Evolutionary conservation across 1,140 invertebrate genomes (phyloP).

Genomic region (Drosophila ficusphila): DNA sequence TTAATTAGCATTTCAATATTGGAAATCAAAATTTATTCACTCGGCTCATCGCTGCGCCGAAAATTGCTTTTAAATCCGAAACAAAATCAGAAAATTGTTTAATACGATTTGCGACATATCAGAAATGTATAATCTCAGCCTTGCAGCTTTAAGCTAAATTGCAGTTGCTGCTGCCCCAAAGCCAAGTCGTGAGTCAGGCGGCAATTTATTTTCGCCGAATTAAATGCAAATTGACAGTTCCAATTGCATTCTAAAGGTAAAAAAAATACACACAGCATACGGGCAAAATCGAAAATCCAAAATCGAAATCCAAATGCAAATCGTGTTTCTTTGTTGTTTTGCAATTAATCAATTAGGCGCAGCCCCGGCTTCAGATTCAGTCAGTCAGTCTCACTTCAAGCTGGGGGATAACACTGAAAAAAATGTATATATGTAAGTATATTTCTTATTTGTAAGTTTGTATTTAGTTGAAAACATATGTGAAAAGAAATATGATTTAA

Average conservation of each 20-base stretch:
- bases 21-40: slow-evolving; percentile 39
- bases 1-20: slow-evolving; percentile 67
- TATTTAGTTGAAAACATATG: no score
- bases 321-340: slow-evolving; percentile 76
- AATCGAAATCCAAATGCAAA: slow-evolving; percentile 75
- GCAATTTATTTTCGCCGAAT: slow-evolving; percentile 81
- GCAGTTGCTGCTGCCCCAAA: slow-evolving; percentile 36
- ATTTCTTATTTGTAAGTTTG: no score
- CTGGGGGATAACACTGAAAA: slow-evolving; percentile 7
- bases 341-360: slow-evolving; percentile 81
- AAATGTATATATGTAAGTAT: no score
- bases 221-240: slow-evolving; percentile 82
- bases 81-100: slow-evolving; percentile 28
- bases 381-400: slow-evolving; percentile 22
- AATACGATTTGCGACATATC: slow-evolving; percentile 46
- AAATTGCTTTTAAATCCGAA: slow-evolving; percentile 23
- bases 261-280: slow-evolving; percentile 16
- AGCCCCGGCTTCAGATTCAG: slow-evolving; percentile 41
- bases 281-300: slow-evolving; percentile 49
- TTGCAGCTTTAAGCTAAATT: slow-evolving; percentile 64
- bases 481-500: no score
- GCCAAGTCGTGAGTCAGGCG: slow-evolving; percentile 74
- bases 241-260: slow-evolving; percentile 72
- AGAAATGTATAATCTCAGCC: slow-evolving; percentile 55
- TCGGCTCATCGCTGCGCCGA: slow-evolving; percentile 21